These are phyloP conservation scores for Psephotus haematonotus DNA, from an alignment of 2,113 vertebrate genomes.

Conservation along the genomic window DNA sequence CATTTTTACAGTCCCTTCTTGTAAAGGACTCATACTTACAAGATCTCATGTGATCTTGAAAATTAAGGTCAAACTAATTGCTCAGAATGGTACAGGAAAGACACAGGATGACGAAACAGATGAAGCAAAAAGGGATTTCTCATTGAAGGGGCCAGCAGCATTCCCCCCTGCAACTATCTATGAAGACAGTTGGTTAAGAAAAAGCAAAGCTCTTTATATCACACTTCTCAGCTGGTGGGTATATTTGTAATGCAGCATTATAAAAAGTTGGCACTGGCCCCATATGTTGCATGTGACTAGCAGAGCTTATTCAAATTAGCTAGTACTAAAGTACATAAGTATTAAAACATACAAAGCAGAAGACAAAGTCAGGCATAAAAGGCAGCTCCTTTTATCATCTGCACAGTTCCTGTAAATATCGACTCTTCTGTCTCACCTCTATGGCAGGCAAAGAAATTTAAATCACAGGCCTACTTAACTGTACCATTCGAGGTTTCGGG, in stretches of 20 bases:
- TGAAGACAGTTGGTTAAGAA: constrained; percentile 44
- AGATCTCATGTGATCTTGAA: background rate
- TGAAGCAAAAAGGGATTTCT: background rate
- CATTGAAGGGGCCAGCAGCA: background rate
- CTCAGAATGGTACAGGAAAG: background rate
- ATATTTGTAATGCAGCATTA: constrained; percentile 60
- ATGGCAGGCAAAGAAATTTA: constrained; percentile 16
- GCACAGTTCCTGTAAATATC: constrained; percentile 32
- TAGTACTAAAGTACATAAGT: constrained; percentile 44
- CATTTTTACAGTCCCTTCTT: background rate
- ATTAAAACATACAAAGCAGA: constrained; percentile 56
- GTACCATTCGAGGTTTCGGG: constrained; percentile 9
- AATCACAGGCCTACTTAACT: background rate
- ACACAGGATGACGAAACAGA: background rate
- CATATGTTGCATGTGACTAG: constrained; percentile 54
- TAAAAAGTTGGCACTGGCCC: constrained; percentile 56
- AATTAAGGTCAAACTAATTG: background rate
- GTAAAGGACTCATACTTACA: background rate
- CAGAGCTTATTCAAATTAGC: constrained; percentile 61
- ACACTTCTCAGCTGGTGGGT: constrained; percentile 62
- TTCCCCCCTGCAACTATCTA: background rate
- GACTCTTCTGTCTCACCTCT: constrained; percentile 8
- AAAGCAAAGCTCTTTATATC: constrained; percentile 36
- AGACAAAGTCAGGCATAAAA: constrained; percentile 50
- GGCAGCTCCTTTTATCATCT: constrained; percentile 31